Evolutionary conservation across 2,888 invertebrate genomes (phyloP).

Genomic region (Dexiosoma caninum): DNA sequence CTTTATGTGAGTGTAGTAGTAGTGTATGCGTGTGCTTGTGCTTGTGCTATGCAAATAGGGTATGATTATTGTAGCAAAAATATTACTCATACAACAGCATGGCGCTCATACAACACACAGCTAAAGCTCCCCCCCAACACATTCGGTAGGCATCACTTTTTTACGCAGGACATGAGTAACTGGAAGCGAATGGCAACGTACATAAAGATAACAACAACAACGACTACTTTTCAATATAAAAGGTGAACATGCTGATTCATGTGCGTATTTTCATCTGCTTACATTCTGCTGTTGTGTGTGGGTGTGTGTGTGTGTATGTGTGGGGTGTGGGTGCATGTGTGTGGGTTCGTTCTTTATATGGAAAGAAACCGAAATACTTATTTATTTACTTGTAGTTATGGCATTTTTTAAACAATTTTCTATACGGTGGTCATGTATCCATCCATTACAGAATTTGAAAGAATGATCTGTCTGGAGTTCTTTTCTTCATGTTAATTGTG

Average conservation of each 20-base stretch:
- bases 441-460: not conserved
- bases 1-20: not conserved
- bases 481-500: no score
- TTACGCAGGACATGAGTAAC: conserved; percentile 44
- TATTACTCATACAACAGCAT: conserved; percentile 42
- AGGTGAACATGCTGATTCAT: conserved; percentile 32
- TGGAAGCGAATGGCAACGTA: not conserved
- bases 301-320: not conserved
- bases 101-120: not conserved
- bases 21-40: not conserved
- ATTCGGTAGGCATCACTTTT: conserved; percentile 22
- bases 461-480: not conserved
- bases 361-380: not conserved
- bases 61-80: conserved; percentile 21
- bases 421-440: not conserved
- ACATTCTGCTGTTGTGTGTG: not conserved
- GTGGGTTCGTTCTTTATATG: not conserved
- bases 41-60: not conserved
- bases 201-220: conserved; percentile 1
- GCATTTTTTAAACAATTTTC: not conserved
- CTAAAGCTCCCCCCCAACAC: not conserved
- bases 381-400: not conserved
- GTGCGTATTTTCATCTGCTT: not conserved
- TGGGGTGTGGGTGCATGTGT: not conserved
- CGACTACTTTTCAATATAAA: conserved; percentile 7